A percentile compares a stretch with the other conserved stretches of the same genome.
Evolutionary conservation across 2,113 vertebrate species (phyloP).

Genomic region (Arenaria interpres): DNA sequence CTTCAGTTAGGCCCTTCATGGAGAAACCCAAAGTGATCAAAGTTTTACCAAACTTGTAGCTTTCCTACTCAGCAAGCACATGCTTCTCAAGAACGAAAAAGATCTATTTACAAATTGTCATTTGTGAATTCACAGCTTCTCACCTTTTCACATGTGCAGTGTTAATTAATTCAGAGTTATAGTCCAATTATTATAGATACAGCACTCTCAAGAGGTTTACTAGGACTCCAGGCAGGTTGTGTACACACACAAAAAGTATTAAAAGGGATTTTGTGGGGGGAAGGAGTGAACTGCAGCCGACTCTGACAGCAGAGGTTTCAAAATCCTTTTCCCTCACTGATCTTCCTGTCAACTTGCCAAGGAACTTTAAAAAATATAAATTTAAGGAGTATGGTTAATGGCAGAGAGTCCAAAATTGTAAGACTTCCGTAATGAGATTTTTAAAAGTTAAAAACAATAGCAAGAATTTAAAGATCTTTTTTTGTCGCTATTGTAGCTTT

Average conservation of each 20-base stretch:
- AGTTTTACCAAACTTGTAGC: not conserved
- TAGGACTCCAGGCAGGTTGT: not conserved
- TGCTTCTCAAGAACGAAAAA: not conserved
- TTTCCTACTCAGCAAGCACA: not conserved
- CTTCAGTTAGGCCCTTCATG: not conserved
- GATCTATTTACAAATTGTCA: not conserved
- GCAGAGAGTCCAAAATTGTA: not conserved
- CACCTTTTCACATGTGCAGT: not conserved
- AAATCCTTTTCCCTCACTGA: not conserved
- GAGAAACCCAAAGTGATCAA: not conserved
- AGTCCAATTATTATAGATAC: not conserved
- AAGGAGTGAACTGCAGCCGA: not conserved
- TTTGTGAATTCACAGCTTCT: not conserved
- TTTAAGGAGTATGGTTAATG: not conserved
- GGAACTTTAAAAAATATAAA: not conserved
- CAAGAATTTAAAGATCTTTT: not conserved
- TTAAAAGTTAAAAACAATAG: not conserved
- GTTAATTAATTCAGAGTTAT: constrained; percentile 10
- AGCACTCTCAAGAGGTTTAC: not conserved
- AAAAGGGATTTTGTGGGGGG: not conserved
- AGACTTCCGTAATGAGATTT: not conserved
- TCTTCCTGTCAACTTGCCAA: not conserved
- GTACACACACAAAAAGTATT: not conserved
- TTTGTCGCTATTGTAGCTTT: not conserved
- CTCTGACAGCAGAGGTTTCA: not conserved